Evolutionary conservation across 2,797 vertebrate species (phyloP).

Genomic region (Okamejei kenojei): DNA sequence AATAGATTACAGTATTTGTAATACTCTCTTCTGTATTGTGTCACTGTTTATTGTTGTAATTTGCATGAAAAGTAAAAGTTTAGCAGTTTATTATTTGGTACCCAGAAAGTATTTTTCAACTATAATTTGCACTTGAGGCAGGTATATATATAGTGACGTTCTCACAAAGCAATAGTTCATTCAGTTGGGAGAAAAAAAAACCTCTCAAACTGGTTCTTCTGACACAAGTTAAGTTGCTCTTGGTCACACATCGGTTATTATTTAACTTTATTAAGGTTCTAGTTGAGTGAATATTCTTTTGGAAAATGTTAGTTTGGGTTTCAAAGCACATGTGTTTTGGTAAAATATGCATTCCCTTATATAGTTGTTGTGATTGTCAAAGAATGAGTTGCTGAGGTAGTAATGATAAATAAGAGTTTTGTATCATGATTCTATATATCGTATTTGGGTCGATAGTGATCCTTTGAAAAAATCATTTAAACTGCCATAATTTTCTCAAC

Average conservation of each 20-base stretch:
- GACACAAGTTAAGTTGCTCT: not conserved
- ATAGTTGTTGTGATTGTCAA: not conserved
- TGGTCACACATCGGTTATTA: conserved; percentile 45
- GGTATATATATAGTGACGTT: conserved; percentile 48
- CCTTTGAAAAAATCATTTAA: not conserved
- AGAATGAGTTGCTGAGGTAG: not conserved
- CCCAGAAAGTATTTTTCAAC: conserved; percentile 45
- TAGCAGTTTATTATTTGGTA: conserved; percentile 47
- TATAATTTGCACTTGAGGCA: conserved; percentile 50
- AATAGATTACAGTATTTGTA: not conserved
- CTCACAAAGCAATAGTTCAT: conserved; percentile 43
- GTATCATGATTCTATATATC: not conserved
- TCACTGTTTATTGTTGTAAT: conserved; percentile 44
- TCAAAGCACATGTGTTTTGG: not conserved
- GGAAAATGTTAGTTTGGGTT: not conserved
- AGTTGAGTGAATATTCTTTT: conserved; percentile 45
- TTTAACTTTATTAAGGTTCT: conserved; percentile 51
- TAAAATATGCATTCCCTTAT: not conserved
- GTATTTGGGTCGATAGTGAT: not conserved
- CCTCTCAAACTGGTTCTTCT: conserved; percentile 35
- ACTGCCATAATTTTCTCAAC: not conserved
- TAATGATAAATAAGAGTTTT: no score
- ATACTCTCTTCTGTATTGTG: not conserved
- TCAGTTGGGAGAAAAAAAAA: conserved; percentile 49
- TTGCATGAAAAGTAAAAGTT: conserved; percentile 53